phyloP scores from a whole-genome alignment of 2,888 invertebrate genomes.

The Cerceris rybyensis region DNA sequence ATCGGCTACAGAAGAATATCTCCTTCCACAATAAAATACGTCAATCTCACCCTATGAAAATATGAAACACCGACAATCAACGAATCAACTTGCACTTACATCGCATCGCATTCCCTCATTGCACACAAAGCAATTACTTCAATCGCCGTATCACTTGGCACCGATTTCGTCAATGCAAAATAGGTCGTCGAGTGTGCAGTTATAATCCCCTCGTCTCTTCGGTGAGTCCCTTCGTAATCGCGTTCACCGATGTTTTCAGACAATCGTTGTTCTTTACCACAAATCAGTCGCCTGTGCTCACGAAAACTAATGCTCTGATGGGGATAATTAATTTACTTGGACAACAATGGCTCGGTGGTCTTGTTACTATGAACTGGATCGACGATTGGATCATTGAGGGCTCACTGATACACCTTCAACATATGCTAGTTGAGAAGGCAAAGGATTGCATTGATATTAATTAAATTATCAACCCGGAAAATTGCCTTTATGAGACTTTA shows the following conservation, averaged over 20 bases:
- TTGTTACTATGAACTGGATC: slow-evolving; percentile 75
- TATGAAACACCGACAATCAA: too few relatives aligned
- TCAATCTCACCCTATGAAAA: too few relatives aligned
- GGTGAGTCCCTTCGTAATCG: too few relatives aligned
- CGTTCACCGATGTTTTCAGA: slow-evolving; percentile 40
- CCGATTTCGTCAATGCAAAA: too few relatives aligned
- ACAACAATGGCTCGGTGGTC: slow-evolving; percentile 83
- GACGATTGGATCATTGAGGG: slow-evolving; percentile 81
- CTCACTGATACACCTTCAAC: slow-evolving; percentile 83
- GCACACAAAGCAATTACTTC: too few relatives aligned
- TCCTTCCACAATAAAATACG: too few relatives aligned
- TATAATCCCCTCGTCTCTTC: too few relatives aligned
- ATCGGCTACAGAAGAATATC: too few relatives aligned
- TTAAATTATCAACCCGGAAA: slow-evolving; percentile 6
- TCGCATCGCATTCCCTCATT: too few relatives aligned
- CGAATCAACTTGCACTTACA: too few relatives aligned
- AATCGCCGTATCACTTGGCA: too few relatives aligned
- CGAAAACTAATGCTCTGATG: slow-evolving; percentile 64
- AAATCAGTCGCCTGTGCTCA: slow-evolving; percentile 61
- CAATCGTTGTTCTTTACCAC: slow-evolving; percentile 67
- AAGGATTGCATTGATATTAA: slow-evolving; percentile 42
- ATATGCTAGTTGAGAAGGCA: slow-evolving; percentile 76
- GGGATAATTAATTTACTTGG: slow-evolving; percentile 73
- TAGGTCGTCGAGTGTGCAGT: too few relatives aligned
- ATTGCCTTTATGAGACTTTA: slow-evolving; percentile 50